Percentiles rank a stretch among this genome's conserved stretches.
Conservation (phyloP, 2,113 vertebrate genomes). For the Myrmophylax atrothorax region DNA sequence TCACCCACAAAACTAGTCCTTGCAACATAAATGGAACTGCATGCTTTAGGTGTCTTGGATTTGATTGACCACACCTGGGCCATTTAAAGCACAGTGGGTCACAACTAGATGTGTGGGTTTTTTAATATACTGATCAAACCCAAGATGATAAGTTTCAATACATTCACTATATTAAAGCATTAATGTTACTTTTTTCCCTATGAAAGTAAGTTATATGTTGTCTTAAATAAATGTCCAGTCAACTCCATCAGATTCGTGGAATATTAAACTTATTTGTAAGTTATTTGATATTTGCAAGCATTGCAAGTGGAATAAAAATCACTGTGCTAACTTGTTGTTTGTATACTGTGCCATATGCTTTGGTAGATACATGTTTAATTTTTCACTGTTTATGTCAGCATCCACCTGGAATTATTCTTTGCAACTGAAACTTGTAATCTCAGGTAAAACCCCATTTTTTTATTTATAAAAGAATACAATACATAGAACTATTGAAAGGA, state of each 20-base stretch:
- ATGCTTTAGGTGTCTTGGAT: background rate
- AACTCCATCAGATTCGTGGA: background rate
- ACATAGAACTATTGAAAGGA: background rate
- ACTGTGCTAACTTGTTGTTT: background rate
- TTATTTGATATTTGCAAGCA: background rate
- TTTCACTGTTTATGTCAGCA: conserved; percentile 57
- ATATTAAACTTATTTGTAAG: background rate
- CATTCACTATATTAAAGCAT: background rate
- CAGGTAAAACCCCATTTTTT: conserved; percentile 65
- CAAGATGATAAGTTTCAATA: background rate
- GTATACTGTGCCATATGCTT: background rate
- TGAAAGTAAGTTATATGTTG: background rate
- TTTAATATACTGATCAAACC: background rate
- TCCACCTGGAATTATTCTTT: conserved; percentile 71
- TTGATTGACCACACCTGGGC: background rate
- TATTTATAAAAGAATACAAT: conserved; percentile 14
- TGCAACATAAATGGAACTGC: background rate
- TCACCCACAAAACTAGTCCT: background rate
- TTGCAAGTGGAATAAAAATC: background rate
- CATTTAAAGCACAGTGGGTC: background rate
- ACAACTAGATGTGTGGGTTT: background rate
- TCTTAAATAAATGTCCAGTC: background rate
- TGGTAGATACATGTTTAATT: background rate
- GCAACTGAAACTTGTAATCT: conserved; percentile 73
- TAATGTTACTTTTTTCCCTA: background rate